Percentiles rank a stretch among this genome's conserved stretches.
phyloP scores from a whole-genome alignment of 2,888 invertebrate species.

The Sinelater perroti region DNA sequence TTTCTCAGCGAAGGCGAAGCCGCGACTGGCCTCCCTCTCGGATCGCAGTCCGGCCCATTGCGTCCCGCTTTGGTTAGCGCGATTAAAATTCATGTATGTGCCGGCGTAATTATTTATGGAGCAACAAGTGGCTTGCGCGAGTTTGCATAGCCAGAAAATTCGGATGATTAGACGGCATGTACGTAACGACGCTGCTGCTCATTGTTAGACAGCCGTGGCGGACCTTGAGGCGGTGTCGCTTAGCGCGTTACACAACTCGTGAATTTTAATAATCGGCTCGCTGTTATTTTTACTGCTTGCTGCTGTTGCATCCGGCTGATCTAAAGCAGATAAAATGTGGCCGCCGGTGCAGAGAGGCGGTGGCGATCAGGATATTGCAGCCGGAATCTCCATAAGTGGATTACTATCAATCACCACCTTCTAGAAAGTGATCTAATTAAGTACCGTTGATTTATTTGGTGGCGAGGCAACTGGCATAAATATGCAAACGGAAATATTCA shows the following conservation, averaged over 20 bases:
- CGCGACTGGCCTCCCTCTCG: too few relatives aligned
- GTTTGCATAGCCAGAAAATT: background rate
- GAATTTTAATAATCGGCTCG: conserved; percentile 10
- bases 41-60: too few relatives aligned
- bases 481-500: too few relatives aligned
- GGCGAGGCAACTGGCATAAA: too few relatives aligned
- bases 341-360: background rate
- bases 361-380: conserved; percentile 2
- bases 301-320: conserved; percentile 12
- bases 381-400: conserved; percentile 6
- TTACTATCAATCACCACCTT: background rate
- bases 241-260: background rate
- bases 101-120: too few relatives aligned
- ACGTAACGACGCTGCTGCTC: background rate
- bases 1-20: too few relatives aligned
- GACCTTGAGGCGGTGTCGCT: conserved; percentile 4
- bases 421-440: conserved; percentile 1
- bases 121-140: background rate
- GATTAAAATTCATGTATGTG: too few relatives aligned
- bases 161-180: conserved; percentile 1
- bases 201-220: background rate
- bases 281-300: background rate
- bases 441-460: background rate
- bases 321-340: conserved; percentile 14
- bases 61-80: too few relatives aligned